phyloP scores from a whole-genome alignment of 2,888 invertebrate genomes.

The Ptilodon capucinus region DNA sequence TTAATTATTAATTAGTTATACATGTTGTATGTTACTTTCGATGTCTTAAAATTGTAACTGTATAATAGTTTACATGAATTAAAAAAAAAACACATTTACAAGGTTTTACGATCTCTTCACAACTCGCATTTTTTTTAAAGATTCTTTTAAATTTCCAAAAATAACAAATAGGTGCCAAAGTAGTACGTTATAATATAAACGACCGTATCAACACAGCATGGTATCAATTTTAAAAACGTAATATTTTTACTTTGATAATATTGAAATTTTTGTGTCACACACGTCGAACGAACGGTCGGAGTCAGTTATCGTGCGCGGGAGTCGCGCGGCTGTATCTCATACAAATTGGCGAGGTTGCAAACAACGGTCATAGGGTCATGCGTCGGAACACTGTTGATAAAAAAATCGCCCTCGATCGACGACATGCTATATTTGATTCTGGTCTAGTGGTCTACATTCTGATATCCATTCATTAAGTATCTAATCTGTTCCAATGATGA shows the following conservation, averaged over 20 bases:
- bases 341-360: constrained; percentile 63
- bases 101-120: no score
- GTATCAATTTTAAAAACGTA: not conserved
- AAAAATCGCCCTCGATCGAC: constrained; percentile 41
- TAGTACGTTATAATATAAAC: no score
- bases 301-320: constrained; percentile 38
- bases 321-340: constrained; percentile 40
- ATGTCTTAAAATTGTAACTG: no score
- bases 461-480: not conserved
- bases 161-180: no score
- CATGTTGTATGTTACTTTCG: no score
- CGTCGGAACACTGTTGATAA: constrained; percentile 46
- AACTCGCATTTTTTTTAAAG: no score
- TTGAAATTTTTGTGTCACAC: constrained; percentile 15
- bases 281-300: constrained; percentile 16
- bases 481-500: not conserved
- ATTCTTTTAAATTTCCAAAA: no score
- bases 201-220: no score
- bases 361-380: constrained; percentile 57
- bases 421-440: constrained; percentile 17
- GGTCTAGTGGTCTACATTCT: constrained; percentile 18
- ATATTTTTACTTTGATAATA: not conserved
- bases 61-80: no score
- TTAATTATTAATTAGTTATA: no score
- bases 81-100: no score